Conservation (phyloP, 1,140 invertebrate genomes). For the Onthophagus taurus region DNA sequence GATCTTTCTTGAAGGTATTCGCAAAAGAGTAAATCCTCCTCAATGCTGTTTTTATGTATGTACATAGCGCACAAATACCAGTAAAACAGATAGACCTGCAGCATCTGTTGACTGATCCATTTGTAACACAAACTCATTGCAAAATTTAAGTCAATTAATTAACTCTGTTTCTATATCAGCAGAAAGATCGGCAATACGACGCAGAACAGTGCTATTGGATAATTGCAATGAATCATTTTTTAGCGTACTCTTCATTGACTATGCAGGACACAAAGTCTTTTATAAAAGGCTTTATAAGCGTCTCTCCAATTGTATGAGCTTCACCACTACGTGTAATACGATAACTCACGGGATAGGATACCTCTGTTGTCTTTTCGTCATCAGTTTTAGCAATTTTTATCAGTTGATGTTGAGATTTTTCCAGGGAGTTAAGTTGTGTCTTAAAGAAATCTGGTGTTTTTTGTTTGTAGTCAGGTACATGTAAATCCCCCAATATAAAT, state of each 20-base stretch:
- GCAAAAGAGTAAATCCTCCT: constrained; percentile 11
- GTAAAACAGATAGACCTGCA: constrained; percentile 10
- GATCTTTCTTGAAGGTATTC: constrained; percentile 5
- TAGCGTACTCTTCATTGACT: constrained; percentile 15
- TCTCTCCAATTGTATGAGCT: constrained; percentile 19
- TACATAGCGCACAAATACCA: constrained; percentile 15
- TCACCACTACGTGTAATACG: constrained; percentile 10
- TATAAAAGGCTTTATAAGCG: constrained; percentile 15
- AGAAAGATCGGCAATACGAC: constrained; percentile 11
- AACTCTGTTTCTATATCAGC: constrained; percentile 3
- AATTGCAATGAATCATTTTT: constrained; percentile 11
- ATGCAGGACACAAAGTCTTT: constrained; percentile 15
- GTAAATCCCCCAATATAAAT: too few relatives aligned
- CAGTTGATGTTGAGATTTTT: background rate
- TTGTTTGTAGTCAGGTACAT: background rate
- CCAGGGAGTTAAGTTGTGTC: background rate
- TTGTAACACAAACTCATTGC: constrained; percentile 12
- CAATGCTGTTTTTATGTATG: background rate
- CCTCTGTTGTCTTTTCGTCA: constrained; percentile 15
- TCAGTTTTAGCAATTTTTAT: constrained; percentile 9
- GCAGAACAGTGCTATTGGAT: constrained; percentile 14
- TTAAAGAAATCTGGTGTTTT: background rate
- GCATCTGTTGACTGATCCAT: constrained; percentile 15
- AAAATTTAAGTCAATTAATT: constrained; percentile 5
- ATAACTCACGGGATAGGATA: constrained; percentile 14